Evolutionary conservation across 2,888 invertebrate genomes (phyloP), one percentile per base, ranked within the genome.

Genomic region (Synanthedon tipuliformis): DNA sequence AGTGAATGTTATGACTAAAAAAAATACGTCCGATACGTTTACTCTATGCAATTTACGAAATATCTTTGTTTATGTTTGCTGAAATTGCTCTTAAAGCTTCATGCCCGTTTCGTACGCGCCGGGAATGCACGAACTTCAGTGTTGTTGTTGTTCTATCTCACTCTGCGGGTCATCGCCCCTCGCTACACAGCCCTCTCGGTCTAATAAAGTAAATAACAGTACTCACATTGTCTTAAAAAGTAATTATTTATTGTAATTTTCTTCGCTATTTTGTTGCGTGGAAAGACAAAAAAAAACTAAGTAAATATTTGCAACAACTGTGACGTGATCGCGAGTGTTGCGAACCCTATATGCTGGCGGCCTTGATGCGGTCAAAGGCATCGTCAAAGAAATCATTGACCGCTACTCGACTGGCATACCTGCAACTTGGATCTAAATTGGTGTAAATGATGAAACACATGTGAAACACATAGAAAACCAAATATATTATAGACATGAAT

Each of bases 61-160:
- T 7, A 34, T 34, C 34, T 34, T 34, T 34, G 34, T 34, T 34
- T 34, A 34, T 34, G 34, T 34, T 34, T 34, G 34, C 34, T 34
- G 34, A 34, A 34, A 48, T 48, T 11, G 12, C 11, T 48, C 13
- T n/a, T 34, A 34, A 34, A 45, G 45, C 45, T 11, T 45, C 45
- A 45, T 45, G 45, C 13, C 45, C 45, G 11, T 40, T 50, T 40
- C 16, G 50, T 50, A n/a, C 13, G 41, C 15, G 51, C 12, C 16
- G 40, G 12, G 60, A 59, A 57, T 73, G 81, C 75, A 73, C 84
- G 74, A 86, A 86, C 84, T 86, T 86, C 86, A 84, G 71, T 62
- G 72, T 84, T 87, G 85, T 87, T 87, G 85, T 87, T 79, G 73
- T 65, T 84, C 86, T 61, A 72, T 86, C 87, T 81, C 85, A 66